A percentile compares a stretch with the other conserved stretches of the same genome.
Conservation (phyloP, 1,140 invertebrate species). For the Propsilocerus akamusi region DNA sequence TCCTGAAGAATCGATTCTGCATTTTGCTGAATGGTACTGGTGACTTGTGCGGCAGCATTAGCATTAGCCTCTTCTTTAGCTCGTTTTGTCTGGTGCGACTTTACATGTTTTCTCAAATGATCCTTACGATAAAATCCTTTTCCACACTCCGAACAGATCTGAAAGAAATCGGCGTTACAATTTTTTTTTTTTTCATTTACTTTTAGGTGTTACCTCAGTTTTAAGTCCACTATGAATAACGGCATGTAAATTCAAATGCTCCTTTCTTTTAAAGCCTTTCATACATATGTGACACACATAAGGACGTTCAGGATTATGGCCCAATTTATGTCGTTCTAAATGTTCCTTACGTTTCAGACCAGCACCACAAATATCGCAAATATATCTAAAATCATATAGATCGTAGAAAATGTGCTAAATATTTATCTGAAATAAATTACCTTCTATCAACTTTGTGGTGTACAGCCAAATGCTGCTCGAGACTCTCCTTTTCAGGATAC, state of each 20-base stretch:
- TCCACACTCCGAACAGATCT: conserved; percentile 34
- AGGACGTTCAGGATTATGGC: conserved; percentile 58
- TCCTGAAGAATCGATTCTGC: not conserved
- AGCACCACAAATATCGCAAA: conserved; percentile 35
- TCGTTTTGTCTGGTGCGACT: conserved; percentile 49
- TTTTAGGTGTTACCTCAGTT: conserved; percentile 33
- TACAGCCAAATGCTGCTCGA: conserved; percentile 52
- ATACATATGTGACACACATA: conserved; percentile 56
- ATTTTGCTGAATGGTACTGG: not conserved
- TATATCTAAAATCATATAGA: conserved; percentile 19
- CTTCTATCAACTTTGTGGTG: conserved; percentile 62
- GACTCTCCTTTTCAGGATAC: conserved; percentile 52
- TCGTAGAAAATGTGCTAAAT: not conserved
- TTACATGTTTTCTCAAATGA: conserved; percentile 56
- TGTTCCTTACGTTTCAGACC: conserved; percentile 59
- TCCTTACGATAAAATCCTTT: conserved; percentile 72
- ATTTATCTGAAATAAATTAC: conserved; percentile 31
- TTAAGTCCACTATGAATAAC: conserved; percentile 68
- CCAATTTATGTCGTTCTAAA: conserved; percentile 55
- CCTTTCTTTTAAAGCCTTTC: conserved; percentile 63
- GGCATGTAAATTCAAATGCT: conserved; percentile 59
- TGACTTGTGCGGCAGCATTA: not conserved
- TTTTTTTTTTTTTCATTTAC: not conserved
- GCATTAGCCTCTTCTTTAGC: conserved; percentile 38
- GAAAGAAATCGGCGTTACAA: not conserved